Evolutionary conservation across 2,797 vertebrate species (phyloP).

Genomic region (Etheostoma perlongum): DNA sequence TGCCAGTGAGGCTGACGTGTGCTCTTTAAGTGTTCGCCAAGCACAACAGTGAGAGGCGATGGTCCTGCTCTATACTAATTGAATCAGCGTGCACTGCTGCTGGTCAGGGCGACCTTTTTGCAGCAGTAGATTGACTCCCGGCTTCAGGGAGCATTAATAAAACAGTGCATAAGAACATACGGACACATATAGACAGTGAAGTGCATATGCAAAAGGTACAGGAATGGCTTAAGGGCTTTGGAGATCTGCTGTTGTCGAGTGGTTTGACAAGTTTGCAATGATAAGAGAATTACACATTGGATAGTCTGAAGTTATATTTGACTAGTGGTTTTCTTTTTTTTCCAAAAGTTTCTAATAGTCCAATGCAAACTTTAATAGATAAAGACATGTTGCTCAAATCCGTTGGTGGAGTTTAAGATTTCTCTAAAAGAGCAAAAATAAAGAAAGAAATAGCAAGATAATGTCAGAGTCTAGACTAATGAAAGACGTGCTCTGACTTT

Average conservation of each 20-base stretch:
- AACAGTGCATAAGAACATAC: slow-evolving; percentile 46
- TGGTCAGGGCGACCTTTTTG: slow-evolving; percentile 68
- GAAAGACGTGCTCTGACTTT: slow-evolving; percentile 28
- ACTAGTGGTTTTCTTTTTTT: too few relatives aligned
- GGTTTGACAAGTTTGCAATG: slow-evolving; percentile 2
- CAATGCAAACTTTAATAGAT: neutral
- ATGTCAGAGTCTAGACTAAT: slow-evolving; percentile 2
- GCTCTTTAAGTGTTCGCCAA: slow-evolving; percentile 77
- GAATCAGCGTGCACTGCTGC: slow-evolving; percentile 80
- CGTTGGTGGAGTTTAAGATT: neutral
- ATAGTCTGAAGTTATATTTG: neutral
- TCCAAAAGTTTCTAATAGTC: neutral
- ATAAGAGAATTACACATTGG: neutral
- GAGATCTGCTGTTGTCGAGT: neutral
- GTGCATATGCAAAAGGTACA: slow-evolving; percentile 20
- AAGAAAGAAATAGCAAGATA: neutral
- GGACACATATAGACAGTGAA: slow-evolving; percentile 29
- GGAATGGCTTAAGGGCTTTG: slow-evolving; percentile 42
- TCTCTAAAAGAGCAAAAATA: neutral
- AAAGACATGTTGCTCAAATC: neutral
- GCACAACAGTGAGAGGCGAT: slow-evolving; percentile 78
- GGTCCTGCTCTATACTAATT: slow-evolving; percentile 78
- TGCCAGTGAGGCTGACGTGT: slow-evolving; percentile 77
- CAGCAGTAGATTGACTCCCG: slow-evolving; percentile 71
- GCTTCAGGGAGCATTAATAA: slow-evolving; percentile 76